These are phyloP conservation scores for Morelia viridis DNA, from an alignment of 2,797 vertebrate species.

Conservation along the genomic window DNA sequence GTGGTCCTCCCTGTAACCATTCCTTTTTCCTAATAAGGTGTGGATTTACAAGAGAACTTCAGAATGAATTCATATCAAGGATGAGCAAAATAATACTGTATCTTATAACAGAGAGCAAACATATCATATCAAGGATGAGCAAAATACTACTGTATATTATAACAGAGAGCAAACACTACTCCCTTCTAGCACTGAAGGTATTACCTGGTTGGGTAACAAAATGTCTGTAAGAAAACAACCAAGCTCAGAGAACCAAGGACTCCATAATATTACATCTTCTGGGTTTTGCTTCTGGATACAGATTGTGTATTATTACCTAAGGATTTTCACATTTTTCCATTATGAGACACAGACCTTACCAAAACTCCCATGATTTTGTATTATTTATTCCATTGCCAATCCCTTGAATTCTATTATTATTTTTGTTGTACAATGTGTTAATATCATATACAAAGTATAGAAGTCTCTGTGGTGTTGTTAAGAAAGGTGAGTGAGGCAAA, in stretches of 20 bases:
- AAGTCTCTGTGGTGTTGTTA: constrained; percentile 4
- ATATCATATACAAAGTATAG: neutral
- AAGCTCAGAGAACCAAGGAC: too few relatives aligned
- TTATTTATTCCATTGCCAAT: neutral
- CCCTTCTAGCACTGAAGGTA: too few relatives aligned
- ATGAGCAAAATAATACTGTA: neutral
- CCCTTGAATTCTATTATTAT: neutral
- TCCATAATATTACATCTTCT: neutral
- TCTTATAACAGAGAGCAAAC: too few relatives aligned
- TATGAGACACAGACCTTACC: neutral
- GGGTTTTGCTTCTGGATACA: neutral
- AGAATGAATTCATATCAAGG: neutral
- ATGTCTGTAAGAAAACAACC: too few relatives aligned
- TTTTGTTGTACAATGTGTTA: neutral
- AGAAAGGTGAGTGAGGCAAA: neutral
- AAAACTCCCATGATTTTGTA: constrained; percentile 1
- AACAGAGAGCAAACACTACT: too few relatives aligned
- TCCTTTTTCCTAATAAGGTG: neutral
- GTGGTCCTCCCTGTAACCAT: neutral
- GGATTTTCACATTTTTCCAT: neutral
- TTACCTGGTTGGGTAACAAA: too few relatives aligned
- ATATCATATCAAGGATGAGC: too few relatives aligned
- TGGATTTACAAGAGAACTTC: neutral
- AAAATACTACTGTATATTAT: too few relatives aligned
- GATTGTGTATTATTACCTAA: neutral